Base-by-base conservation (phyloP, 2,113 vertebrate genomes). In the Ranitomeya imitator region DNA sequence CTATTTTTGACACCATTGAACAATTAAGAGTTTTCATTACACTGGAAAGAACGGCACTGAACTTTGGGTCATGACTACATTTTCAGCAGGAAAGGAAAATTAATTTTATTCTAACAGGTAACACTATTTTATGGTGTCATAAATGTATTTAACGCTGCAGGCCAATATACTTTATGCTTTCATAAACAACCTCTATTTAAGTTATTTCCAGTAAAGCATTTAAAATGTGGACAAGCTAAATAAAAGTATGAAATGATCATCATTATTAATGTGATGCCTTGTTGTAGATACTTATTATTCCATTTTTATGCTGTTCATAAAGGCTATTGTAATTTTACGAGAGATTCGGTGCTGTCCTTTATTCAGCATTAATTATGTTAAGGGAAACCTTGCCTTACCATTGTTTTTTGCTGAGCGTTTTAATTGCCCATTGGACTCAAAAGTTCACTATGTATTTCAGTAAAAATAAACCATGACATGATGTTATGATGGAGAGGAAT, bases 141-240 rank as follows among this genome's bases (percentile, higher is more conserved):
- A 52, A 76, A 76, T 52, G 45, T 52, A 76, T 52, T 76, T 76
- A 76, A 45, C 0, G 73, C 73, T 52, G 73, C 45, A 21, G 73
- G 45, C 73, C 37, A 76, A 76, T 76, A 76, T 52, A 51, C 12
- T 76, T 76, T 52, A 76, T 52, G 71, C 31, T 74, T 74, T 51
- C 71, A 74, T 74, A 74, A 73, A 73, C 69, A 73, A 76, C 18
- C 37, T 76, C 73, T 45, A 76, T 76, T 51, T 52, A 76, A 21
- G 19, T 52, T 76, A 52, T 45, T 45, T 45, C 8, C 18, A 52
- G 73, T 19, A 52, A 45, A 52, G 37, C 73, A 76, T 76, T 52
- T 21, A 76, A 51, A 76, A 76, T 76, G 73, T 76, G 31, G 37
- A 76, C 45, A 76, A 74, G n/a, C 15, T 18, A 74, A 76, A 76